A percentile compares a stretch with the other conserved stretches of the same genome.
These are phyloP conservation scores for Tenebrosternarchus preto DNA, from an alignment of 2,113 vertebrate genomes.

Conservation along the genomic window DNA sequence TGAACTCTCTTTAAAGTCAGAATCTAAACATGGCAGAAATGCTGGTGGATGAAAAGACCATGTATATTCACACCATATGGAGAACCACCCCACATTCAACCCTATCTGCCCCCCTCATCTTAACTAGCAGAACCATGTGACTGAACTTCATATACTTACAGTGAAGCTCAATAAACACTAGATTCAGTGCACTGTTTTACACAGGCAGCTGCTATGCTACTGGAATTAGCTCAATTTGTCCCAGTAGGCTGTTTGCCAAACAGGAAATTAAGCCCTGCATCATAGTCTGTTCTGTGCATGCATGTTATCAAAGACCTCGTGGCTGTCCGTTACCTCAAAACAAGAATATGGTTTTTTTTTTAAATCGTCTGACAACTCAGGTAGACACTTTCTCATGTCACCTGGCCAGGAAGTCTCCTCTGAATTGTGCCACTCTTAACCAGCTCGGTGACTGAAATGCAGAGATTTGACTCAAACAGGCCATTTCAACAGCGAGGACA, in stretches of 20 bases:
- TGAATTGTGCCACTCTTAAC: constrained; percentile 17
- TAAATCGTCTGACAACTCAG: constrained; percentile 11
- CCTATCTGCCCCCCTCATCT: constrained; percentile 37
- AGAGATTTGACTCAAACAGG: constrained; percentile 20
- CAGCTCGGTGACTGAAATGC: constrained; percentile 18
- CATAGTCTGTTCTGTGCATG: constrained; percentile 6
- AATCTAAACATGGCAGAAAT: constrained; percentile 51
- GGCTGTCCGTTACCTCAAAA: background rate
- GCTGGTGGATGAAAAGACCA: constrained; percentile 43
- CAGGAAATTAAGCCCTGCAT: constrained; percentile 42
- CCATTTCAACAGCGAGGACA: constrained; percentile 27
- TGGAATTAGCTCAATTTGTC: constrained; percentile 50
- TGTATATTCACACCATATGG: constrained; percentile 56
- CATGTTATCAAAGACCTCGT: background rate
- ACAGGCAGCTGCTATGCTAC: constrained; percentile 19
- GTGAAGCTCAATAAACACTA: constrained; percentile 41
- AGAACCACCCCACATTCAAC: constrained; percentile 13
- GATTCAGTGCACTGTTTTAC: constrained; percentile 9
- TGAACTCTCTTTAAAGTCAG: constrained; percentile 50
- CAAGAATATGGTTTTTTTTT: background rate
- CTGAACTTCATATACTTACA: constrained; percentile 29
- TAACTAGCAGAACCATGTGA: constrained; percentile 26
- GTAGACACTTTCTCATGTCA: constrained; percentile 6
- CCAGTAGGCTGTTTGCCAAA: constrained; percentile 26
- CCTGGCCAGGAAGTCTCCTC: background rate